Conservation (phyloP, 2,888 invertebrate species). For the Eledona agricola region DNA sequence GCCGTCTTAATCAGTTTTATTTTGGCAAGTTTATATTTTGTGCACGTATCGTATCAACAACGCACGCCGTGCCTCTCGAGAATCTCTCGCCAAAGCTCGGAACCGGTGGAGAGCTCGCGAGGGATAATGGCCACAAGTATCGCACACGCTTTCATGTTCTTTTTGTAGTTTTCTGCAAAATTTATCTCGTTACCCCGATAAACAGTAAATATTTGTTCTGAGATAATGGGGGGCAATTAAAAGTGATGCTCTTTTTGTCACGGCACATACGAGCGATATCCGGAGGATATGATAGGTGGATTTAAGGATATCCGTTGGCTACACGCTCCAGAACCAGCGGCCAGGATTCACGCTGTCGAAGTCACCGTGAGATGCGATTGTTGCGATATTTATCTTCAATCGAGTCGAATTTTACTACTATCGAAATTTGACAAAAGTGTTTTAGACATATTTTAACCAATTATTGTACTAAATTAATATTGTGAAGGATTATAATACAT, state of each 20-base stretch:
- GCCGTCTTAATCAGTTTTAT: slow-evolving; percentile 44
- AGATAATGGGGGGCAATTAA: slow-evolving; percentile 16
- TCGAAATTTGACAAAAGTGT: too few species aligned
- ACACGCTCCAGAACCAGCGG: slow-evolving; percentile 61
- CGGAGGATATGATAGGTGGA: slow-evolving; percentile 50
- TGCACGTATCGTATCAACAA: slow-evolving; percentile 4
- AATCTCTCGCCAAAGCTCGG: slow-evolving; percentile 50
- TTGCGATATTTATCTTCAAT: too few species aligned
- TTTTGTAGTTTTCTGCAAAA: slow-evolving; percentile 59
- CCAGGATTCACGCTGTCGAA: slow-evolving; percentile 61
- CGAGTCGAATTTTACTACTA: too few species aligned
- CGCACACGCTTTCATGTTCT: slow-evolving; percentile 58
- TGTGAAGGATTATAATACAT: too few species aligned
- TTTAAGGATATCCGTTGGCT: slow-evolving; percentile 62
- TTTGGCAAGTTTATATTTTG: slow-evolving; percentile 28
- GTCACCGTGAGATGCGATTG: slow-evolving; percentile 44
- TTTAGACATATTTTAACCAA: too few species aligned
- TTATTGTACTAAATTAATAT: too few species aligned
- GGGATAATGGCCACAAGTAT: slow-evolving; percentile 61
- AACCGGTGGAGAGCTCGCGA: slow-evolving; percentile 59
- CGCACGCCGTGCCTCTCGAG: too few species aligned
- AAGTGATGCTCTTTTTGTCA: slow-evolving; percentile 14
- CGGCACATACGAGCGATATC: slow-evolving; percentile 31
- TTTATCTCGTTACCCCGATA: slow-evolving; percentile 56
- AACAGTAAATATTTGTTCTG: slow-evolving; percentile 39